Percentiles rank a stretch among this genome's conserved stretches.
These are phyloP conservation scores for Melieria omissa DNA, from an alignment of 2,888 invertebrate genomes.

Conservation along the genomic window DNA sequence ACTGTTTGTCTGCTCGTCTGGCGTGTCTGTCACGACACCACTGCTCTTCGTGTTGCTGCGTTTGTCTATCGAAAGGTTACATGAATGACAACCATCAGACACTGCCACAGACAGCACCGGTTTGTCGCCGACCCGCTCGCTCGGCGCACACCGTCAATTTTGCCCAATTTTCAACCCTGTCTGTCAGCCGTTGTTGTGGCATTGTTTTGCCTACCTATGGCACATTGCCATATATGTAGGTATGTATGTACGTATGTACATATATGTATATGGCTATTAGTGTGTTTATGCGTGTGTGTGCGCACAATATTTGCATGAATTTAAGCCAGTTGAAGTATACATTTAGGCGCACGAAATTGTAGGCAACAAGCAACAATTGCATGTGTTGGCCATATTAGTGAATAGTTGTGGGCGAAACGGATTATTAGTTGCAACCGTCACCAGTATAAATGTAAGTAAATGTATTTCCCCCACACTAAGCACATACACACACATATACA, in stretches of 20 bases:
- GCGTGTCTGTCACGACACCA: too few relatives aligned
- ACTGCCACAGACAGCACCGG: slow-evolving; percentile 28
- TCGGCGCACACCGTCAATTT: background rate
- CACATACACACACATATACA: background rate
- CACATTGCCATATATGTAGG: background rate
- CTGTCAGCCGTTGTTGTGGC: background rate
- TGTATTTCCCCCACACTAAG: background rate
- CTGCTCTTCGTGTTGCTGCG: too few relatives aligned
- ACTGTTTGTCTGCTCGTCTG: background rate
- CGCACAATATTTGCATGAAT: slow-evolving; percentile 30
- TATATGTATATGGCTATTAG: background rate
- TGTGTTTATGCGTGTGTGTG: background rate
- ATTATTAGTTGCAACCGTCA: too few relatives aligned
- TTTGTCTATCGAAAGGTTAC: slow-evolving; percentile 10
- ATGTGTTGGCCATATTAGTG: background rate
- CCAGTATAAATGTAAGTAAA: too few relatives aligned
- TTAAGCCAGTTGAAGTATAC: slow-evolving; percentile 18
- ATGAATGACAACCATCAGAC: slow-evolving; percentile 27
- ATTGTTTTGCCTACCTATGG: too few relatives aligned
- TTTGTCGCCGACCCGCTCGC: background rate
- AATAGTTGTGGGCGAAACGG: too few relatives aligned
- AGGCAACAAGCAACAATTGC: slow-evolving; percentile 29
- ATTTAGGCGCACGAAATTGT: slow-evolving; percentile 23
- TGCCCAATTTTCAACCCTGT: slow-evolving; percentile 1
- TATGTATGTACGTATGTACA: background rate